A percentile compares a stretch with the other conserved stretches of the same genome.
Conservation (phyloP, 2,797 vertebrate genomes). For the Coregonus sp. region DNA sequence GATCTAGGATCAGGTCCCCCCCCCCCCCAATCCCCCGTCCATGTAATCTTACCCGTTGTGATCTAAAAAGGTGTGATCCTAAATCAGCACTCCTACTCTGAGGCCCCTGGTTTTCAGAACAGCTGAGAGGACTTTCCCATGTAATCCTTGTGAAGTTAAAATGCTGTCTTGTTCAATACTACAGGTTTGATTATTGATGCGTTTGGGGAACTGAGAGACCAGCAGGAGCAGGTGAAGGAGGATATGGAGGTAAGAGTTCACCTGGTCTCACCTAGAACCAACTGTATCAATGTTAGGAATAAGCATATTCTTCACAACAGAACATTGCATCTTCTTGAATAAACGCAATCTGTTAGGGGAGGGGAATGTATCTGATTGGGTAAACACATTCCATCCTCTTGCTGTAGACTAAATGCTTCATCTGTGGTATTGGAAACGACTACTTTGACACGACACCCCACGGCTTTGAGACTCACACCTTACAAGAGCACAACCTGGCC, state of each 20-base stretch:
- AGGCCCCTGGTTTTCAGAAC: too few relatives aligned
- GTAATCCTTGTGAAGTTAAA: background rate
- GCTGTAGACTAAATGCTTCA: constrained; percentile 95
- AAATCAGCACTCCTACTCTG: too few relatives aligned
- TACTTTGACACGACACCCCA: constrained; percentile 97
- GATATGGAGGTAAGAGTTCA: constrained; percentile 91
- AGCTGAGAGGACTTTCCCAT: too few relatives aligned
- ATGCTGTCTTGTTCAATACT: constrained; percentile 12
- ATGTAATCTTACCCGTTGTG: too few relatives aligned
- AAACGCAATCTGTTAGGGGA: too few relatives aligned
- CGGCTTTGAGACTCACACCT: constrained; percentile 96
- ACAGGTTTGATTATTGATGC: constrained; percentile 98
- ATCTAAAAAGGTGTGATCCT: too few relatives aligned
- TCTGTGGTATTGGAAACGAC: constrained; percentile 98
- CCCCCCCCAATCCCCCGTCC: too few relatives aligned
- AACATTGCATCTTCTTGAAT: too few relatives aligned
- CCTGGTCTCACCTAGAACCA: too few relatives aligned
- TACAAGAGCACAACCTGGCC: constrained; percentile 98
- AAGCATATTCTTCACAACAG: too few relatives aligned
- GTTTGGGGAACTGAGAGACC: constrained; percentile 97
- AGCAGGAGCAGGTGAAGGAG: constrained; percentile 98
- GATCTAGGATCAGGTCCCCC: too few relatives aligned
- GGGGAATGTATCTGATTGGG: background rate
- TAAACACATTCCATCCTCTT: background rate
- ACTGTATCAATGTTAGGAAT: too few relatives aligned